Evolutionary conservation across 2,113 vertebrate species (phyloP).

Genomic region (Perccottus glenii): DNA sequence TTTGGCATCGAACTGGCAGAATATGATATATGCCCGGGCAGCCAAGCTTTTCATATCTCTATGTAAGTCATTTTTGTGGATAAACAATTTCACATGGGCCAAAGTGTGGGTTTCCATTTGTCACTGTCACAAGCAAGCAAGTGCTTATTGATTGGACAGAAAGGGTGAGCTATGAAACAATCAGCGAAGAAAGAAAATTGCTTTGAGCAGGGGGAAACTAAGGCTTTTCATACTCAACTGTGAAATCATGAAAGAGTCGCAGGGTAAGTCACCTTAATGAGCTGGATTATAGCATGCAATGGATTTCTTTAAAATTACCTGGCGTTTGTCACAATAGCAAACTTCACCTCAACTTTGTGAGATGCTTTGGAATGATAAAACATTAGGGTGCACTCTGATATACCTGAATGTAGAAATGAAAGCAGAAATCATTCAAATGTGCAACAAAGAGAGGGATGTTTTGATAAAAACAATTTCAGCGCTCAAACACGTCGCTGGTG

Average conservation of each 20-base stretch:
- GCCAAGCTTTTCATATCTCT: conserved; percentile 71
- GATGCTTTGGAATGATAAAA: conserved; percentile 8
- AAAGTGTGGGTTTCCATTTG: conserved; percentile 70
- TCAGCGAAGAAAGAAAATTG: conserved; percentile 60
- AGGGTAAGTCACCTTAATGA: conserved; percentile 54
- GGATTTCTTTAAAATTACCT: conserved; percentile 52
- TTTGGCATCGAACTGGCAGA: conserved; percentile 24
- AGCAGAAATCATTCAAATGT: conserved; percentile 16
- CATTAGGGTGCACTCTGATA: too few species aligned
- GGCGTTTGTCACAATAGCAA: conserved; percentile 24
- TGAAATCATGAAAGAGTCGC: conserved; percentile 54
- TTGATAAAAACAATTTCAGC: not conserved
- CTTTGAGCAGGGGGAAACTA: conserved; percentile 66
- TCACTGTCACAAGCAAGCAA: conserved; percentile 79
- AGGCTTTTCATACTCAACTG: conserved; percentile 43
- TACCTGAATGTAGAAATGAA: too few species aligned
- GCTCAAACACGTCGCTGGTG: conserved; percentile 11
- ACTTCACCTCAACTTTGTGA: not conserved
- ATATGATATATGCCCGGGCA: conserved; percentile 47
- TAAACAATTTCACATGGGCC: conserved; percentile 75
- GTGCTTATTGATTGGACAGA: conserved; percentile 78
- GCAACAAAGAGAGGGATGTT: conserved; percentile 5
- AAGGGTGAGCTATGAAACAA: conserved; percentile 66
- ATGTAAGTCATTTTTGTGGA: conserved; percentile 72
- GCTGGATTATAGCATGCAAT: conserved; percentile 37